Base-by-base conservation (phyloP, 2,113 vertebrate species). In the Prietella phreatophila region DNA sequence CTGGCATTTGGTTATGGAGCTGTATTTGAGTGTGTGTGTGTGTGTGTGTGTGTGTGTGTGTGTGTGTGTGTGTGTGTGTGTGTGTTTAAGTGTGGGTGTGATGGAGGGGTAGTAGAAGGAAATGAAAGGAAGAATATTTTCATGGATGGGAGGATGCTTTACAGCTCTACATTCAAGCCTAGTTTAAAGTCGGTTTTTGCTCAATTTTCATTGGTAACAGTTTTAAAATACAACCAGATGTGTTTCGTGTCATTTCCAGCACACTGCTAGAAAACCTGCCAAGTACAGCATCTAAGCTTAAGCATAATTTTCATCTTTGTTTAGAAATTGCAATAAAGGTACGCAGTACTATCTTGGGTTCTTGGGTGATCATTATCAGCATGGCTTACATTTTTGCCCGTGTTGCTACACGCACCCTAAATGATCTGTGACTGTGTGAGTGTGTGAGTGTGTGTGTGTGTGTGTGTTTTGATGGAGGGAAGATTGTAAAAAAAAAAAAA, bases 1-100 rank as follows among this genome's bases (percentile, higher is more conserved):
- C 91, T 94, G 92, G 94, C 89, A 90, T 93, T 92, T 94, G 92
- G 93, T 89, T 58, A 73, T 85, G 82, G 89, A 85, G 91, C 81
- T 80, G 75, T 80, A 14, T 53, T 25, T 67, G 63, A 30, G 63
- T 88, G 84, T 50, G 61, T 87, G 76, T 67, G 60, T n/a, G n/a
- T n/a, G n/a, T n/a, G n/a, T n/a, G n/a, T n/a, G n/a, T 83, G 33
- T 73, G 73, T 47, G 73, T 76, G 33, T 61, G 50, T 58, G 82
- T 75, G 71, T 25, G 73, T 27, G 30, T 39, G 67, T 71, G 67
- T 71, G 30, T 36, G 67, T 36, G 67, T 69, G 67, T 69, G 67
- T 69, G 67, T 69, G 30, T 69, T 30, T 69, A 14, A 33, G 65
- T 88, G 85, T 47, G 61, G 85, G 27, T n/a, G 61, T 25, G 85